Evolutionary conservation across 2,113 vertebrate genomes (phyloP).

Genomic region (Dolichallabes microphthalmus): DNA sequence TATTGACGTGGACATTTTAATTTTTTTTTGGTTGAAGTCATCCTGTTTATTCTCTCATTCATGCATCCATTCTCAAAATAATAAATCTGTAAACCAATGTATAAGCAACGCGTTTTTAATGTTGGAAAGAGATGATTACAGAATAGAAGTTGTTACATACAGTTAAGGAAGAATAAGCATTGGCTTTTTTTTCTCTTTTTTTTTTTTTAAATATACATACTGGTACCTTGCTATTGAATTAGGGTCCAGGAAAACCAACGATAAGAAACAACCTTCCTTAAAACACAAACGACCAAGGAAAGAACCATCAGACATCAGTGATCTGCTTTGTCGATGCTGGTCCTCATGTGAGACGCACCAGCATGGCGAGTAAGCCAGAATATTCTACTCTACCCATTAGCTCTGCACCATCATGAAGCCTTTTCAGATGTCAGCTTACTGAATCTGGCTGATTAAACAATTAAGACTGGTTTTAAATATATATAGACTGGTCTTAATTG

Average conservation of each 20-base stretch:
- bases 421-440: neutral
- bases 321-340: neutral
- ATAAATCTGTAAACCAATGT: constrained; percentile 40
- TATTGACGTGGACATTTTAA: neutral
- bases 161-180: constrained; percentile 5
- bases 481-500: constrained; percentile 21
- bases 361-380: neutral
- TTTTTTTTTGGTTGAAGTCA: constrained; percentile 5
- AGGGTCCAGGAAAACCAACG: constrained; percentile 29
- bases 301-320: neutral
- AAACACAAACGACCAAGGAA: constrained; percentile 10
- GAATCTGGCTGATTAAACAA: neutral
- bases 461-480: constrained; percentile 21
- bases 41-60: constrained; percentile 2
- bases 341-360: neutral
- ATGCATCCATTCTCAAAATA: constrained; percentile 32
- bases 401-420: neutral
- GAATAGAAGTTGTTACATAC: constrained; percentile 30
- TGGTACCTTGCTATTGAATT: neutral
- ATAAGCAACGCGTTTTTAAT: constrained; percentile 52
- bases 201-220: neutral
- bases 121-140: constrained; percentile 47
- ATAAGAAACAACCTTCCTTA: constrained; percentile 10
- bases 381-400: constrained; percentile 27
- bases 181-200: neutral